Evolutionary conservation across 2,888 invertebrate genomes (phyloP).

Genomic region (Cheilosia grossa): DNA sequence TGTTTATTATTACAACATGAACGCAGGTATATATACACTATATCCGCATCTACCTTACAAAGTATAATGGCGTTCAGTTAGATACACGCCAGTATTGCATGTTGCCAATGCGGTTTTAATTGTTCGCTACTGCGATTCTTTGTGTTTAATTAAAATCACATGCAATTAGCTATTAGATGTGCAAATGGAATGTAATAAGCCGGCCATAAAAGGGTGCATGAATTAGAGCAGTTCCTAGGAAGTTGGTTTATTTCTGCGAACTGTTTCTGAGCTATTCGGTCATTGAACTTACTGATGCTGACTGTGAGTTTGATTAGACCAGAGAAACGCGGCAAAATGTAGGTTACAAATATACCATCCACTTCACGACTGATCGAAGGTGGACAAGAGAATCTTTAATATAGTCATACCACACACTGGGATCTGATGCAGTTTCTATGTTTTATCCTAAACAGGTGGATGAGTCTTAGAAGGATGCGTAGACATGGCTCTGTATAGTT

Average conservation of each 20-base stretch:
- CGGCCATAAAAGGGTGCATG: conserved; percentile 17
- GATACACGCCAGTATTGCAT: conserved; percentile 37
- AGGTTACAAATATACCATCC: no score
- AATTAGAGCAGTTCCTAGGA: conserved; percentile 1
- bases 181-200: conserved; percentile 24
- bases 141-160: conserved; percentile 58
- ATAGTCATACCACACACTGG: no score
- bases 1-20: conserved; percentile 7
- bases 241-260: not conserved
- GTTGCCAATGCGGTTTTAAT: conserved; percentile 54
- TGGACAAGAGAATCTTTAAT: no score
- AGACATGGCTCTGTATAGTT: no score
- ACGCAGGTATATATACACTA: not conserved
- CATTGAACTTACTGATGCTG: conserved; percentile 21
- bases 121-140: conserved; percentile 63
- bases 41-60: not conserved
- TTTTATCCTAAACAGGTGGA: no score
- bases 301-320: not conserved
- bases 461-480: no score
- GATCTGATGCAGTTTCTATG: no score
- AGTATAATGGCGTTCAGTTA: conserved; percentile 4
- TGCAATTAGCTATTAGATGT: conserved; percentile 47
- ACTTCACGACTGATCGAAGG: no score
- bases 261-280: not conserved
- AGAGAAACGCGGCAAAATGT: no score